These are phyloP conservation scores for Leptinotarsa rubiginosa DNA, from an alignment of 2,888 invertebrate species.

Conservation along the genomic window DNA sequence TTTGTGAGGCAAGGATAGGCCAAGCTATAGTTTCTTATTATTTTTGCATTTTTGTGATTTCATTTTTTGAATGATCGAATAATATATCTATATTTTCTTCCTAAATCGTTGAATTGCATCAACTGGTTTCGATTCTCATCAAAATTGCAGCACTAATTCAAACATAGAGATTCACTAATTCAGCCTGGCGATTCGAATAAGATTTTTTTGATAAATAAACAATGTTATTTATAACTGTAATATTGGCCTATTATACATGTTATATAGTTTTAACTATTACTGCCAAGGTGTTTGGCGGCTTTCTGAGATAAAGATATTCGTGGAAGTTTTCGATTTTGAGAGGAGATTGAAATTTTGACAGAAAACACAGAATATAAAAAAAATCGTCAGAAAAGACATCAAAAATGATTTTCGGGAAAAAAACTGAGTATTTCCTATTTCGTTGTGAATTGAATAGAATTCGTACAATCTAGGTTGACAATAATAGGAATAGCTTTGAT, in stretches of 20 bases:
- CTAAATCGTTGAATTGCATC: neutral
- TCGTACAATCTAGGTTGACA: conserved; percentile 1
- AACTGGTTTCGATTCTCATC: neutral
- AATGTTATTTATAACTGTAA: conserved; percentile 21
- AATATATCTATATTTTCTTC: too few species aligned
- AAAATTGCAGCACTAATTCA: neutral
- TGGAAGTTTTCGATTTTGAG: conserved; percentile 26
- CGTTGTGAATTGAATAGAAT: neutral
- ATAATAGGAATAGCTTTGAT: conserved; percentile 1
- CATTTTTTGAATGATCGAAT: too few species aligned
- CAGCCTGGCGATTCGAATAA: neutral
- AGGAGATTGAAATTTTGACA: neutral
- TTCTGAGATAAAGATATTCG: conserved; percentile 26
- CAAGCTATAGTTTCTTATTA: too few species aligned
- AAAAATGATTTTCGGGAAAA: neutral
- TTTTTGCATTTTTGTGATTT: too few species aligned
- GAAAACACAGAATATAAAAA: neutral
- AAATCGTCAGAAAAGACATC: neutral
- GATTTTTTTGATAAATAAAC: conserved; percentile 15
- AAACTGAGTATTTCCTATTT: neutral
- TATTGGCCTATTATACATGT: conserved; percentile 37
- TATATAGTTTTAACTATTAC: conserved; percentile 31
- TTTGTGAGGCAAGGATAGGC: too few species aligned
- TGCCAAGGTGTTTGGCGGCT: conserved; percentile 29
- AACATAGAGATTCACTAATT: neutral